Conservation (phyloP, 2,888 invertebrate species). For the Chelonus formosanus region DNA sequence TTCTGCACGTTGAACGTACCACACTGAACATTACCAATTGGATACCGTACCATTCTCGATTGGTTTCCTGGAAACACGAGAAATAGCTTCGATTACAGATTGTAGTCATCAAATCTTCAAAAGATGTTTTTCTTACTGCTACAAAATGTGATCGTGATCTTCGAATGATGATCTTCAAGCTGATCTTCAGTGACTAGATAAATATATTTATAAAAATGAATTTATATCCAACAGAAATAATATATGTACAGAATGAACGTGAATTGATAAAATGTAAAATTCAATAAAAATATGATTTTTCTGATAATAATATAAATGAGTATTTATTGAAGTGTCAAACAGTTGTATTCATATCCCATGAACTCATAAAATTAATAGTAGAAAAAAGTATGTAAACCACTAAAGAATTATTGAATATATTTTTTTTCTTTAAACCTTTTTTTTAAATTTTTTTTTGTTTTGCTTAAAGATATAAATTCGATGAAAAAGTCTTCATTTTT, state of each 20-base stretch:
- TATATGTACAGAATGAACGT: background rate
- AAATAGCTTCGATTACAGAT: constrained; percentile 42
- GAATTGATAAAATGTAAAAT: no score
- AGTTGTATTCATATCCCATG: no score
- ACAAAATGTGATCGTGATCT: constrained; percentile 19
- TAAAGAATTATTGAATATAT: background rate
- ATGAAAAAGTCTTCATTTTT: constrained; percentile 5
- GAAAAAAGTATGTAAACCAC: no score
- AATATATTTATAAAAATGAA: constrained; percentile 1
- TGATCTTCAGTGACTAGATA: constrained; percentile 21
- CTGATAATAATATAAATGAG: no score
- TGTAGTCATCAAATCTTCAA: constrained; percentile 28
- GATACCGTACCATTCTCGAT: constrained; percentile 28
- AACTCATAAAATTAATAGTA: no score
- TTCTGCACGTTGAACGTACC: constrained; percentile 39
- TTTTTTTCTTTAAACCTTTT: background rate
- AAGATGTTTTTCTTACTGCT: constrained; percentile 25
- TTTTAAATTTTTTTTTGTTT: constrained; percentile 13
- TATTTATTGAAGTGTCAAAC: no score
- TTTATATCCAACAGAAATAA: background rate
- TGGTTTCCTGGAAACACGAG: constrained; percentile 48
- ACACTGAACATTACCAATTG: constrained; percentile 31
- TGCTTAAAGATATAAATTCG: background rate
- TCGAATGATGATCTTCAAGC: constrained; percentile 25
- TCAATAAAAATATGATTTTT: no score